Percentiles rank a stretch among this genome's conserved stretches.
Evolutionary conservation across 2,797 vertebrate genomes (phyloP).

Genomic region (Gallinago solitaria): DNA sequence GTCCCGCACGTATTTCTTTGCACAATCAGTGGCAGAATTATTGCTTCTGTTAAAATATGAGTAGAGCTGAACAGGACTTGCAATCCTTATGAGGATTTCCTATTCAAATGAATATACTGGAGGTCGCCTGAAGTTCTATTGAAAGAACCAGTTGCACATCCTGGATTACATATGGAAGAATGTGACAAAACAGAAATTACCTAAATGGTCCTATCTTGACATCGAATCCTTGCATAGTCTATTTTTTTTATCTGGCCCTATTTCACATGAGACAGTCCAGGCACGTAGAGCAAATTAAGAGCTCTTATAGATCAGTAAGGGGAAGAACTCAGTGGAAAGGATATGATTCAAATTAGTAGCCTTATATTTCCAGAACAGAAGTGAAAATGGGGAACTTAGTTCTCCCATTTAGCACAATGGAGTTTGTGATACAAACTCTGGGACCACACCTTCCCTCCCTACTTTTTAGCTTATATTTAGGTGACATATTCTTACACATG

Average conservation of each 20-base stretch:
- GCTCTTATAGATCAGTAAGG: background rate
- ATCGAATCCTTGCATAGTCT: background rate
- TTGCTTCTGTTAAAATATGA: background rate
- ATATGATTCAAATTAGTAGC: background rate
- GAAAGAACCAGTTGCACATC: slow-evolving; percentile 29
- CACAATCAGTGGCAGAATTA: background rate
- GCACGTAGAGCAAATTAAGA: background rate
- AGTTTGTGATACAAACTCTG: background rate
- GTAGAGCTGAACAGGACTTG: background rate
- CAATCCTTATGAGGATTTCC: background rate
- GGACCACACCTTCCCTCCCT: background rate
- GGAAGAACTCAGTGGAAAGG: background rate
- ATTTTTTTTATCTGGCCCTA: background rate
- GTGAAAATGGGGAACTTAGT: background rate
- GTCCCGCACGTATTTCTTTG: background rate
- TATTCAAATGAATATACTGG: background rate
- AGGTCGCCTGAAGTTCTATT: background rate
- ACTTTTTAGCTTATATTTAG: background rate
- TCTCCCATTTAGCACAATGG: background rate
- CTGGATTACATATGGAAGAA: slow-evolving; percentile 54
- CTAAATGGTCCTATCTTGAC: slow-evolving; percentile 26
- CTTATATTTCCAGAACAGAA: background rate
- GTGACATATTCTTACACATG: background rate
- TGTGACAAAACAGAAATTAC: slow-evolving; percentile 54
- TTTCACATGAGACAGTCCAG: background rate